These are phyloP conservation scores for Trichosurus vulpecula DNA, from an alignment of 2,797 vertebrate species.

Conservation along the genomic window DNA sequence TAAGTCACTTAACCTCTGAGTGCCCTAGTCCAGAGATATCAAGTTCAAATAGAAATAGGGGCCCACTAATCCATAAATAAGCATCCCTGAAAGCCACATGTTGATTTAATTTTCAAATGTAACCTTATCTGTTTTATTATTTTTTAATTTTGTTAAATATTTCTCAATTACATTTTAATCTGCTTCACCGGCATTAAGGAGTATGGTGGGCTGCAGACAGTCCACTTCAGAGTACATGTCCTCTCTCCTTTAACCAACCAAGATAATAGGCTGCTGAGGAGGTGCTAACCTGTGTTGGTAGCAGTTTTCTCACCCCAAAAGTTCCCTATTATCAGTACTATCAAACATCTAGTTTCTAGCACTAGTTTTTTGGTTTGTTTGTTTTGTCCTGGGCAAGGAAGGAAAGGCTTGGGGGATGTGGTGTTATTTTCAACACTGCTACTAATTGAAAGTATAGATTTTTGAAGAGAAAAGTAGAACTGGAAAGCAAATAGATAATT, in stretches of 20 bases:
- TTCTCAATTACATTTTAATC: not conserved
- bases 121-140: not conserved
- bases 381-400: not conserved
- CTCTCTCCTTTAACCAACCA: not conserved
- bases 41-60: not conserved
- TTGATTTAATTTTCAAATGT: not conserved
- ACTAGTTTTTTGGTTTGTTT: not conserved
- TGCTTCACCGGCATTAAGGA: not conserved
- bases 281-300: not conserved
- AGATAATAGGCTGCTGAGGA: not conserved
- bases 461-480: not conserved
- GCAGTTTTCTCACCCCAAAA: not conserved
- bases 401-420: not conserved
- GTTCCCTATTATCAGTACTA: not conserved
- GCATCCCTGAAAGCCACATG: not conserved
- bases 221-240: not conserved
- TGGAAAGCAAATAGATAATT: not conserved
- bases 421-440: not conserved
- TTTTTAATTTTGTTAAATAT: not conserved
- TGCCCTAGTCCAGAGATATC: not conserved
- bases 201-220: not conserved
- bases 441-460: not conserved
- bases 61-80: not conserved
- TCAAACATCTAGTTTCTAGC: not conserved
- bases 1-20: not conserved